Evolutionary conservation across 2,797 vertebrate genomes (phyloP), one percentile per base, ranked within the genome.

Genomic region (Chaunax sp.): DNA sequence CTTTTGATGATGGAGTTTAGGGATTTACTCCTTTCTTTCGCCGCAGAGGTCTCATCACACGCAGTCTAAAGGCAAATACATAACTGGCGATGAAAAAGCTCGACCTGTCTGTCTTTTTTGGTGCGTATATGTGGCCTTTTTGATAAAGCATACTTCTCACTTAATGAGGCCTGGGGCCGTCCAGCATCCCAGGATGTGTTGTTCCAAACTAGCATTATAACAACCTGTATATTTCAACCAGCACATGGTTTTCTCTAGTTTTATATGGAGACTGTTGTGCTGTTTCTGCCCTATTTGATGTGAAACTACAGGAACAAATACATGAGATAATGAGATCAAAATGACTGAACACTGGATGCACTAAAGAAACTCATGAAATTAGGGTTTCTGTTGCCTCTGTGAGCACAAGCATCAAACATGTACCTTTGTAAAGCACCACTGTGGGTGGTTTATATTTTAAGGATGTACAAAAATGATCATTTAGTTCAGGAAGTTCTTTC

Each of bases 1-100:
- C 83, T 81, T 83, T 87, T 89, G 81, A 80, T 83, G 82, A 81
- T 78, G 66, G 83, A 90, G 74, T 91, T 87, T 69, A 81, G 72
- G 69, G 82, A 80, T 87, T 81, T 78, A 77, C 58, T 86, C 61
- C 51, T 66, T 43, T 65, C 60, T 64, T 61, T 44, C 69, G 61
- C 76, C 28, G 3, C 78, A 73, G 56, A 67, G 80, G 66, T 66
- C 73, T 86, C 72, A 64, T 73, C 76, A 70, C 67, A 75, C 63
- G 64, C 57, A 47, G 68, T 54, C 54, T 28, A 58, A 78, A 73
- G 50, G 69, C 26, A 56, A 69, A 86, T 78, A 76, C 72, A 75
- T 74, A 82, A 75, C 51, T 47, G 52, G 57, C 55, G 14, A 14
- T 50, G 70, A 71, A 3, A 72, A 67, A 66, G 22, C 35, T 26